Base-by-base conservation (phyloP, 2,888 invertebrate genomes). In the Gerosis bhagava region DNA sequence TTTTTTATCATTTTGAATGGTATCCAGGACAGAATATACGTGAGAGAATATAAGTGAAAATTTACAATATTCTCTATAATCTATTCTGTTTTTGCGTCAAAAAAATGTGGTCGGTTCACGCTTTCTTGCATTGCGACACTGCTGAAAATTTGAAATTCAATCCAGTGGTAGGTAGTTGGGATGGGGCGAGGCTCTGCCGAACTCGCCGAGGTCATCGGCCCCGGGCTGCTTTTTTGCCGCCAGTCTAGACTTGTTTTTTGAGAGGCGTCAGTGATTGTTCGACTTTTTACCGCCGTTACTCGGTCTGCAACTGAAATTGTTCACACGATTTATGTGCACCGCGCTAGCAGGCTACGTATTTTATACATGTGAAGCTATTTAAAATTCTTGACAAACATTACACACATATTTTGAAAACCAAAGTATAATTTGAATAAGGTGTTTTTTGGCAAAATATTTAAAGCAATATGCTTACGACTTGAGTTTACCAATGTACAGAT, bases 91-190 rank as follows among this genome's bases (percentile, higher is more conserved):
- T 32, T 32, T 32, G 46, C 25, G 31, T 31, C 29, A 25, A 37
- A 37, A 45, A 45, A 45, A 37, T 45, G 45, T 29, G 29, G 37
- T 5, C 45, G 57, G 66, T 77, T 78, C 79, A 74, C 77, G 77
- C 73, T 62, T 65, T 72, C 73, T 74, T 63, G 65, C 72, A 70
- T 67, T 69, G 66, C 68, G 73, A 76, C 74, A 74, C 72, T 73
- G 71, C 77, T 80, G 82, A 83, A 83, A 84, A 86, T 86, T 86
- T 86, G 81, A 82, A 86, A 86, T 84, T 86, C 86, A 81, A 84
- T 83, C 46, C 26, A 8, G 25, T 39, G 42, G 42, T 32, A n/a
- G 46, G 46, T 21, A 31, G 31, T 25, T 37, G 45, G 46, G 25
- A 39, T 26, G n/a, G 46, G 45, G 25, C 31, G 34, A 26, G 51